phyloP scores from a whole-genome alignment of 2,888 invertebrate species.

The Aleiodes testaceus region DNA sequence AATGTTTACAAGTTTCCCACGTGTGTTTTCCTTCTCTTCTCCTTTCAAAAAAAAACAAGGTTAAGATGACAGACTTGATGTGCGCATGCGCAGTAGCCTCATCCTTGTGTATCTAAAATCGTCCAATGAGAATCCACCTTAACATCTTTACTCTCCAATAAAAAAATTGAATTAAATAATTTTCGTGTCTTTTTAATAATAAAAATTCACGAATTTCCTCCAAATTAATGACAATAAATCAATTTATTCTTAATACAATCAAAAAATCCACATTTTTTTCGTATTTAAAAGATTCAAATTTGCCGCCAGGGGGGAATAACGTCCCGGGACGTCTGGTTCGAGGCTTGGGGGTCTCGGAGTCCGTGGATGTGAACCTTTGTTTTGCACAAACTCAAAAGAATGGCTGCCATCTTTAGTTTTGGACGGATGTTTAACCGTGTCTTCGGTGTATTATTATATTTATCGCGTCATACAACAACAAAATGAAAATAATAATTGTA shows the following conservation, averaged over 20 bases:
- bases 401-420: conserved; percentile 90
- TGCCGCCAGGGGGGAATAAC: conserved; percentile 37
- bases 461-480: conserved; percentile 66
- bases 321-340: conserved; percentile 67
- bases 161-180: too few species aligned
- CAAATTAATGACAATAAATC: too few species aligned
- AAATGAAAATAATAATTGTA: conserved; percentile 68
- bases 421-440: conserved; percentile 85
- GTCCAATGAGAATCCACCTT: too few species aligned
- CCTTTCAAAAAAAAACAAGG: neutral
- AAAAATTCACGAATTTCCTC: too few species aligned
- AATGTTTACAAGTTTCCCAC: neutral
- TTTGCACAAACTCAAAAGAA: conserved; percentile 81
- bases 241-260: too few species aligned
- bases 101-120: conserved; percentile 49
- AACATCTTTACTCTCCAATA: too few species aligned
- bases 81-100: conserved; percentile 2
- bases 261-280: too few species aligned
- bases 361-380: conserved; percentile 78
- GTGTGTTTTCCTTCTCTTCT: neutral
- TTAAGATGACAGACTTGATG: neutral
- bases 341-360: conserved; percentile 69
- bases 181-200: too few species aligned
- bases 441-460: conserved; percentile 65
- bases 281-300: neutral